Base-by-base conservation (phyloP, 2,113 vertebrate species). In the Cynoglossus semilaevis region DNA sequence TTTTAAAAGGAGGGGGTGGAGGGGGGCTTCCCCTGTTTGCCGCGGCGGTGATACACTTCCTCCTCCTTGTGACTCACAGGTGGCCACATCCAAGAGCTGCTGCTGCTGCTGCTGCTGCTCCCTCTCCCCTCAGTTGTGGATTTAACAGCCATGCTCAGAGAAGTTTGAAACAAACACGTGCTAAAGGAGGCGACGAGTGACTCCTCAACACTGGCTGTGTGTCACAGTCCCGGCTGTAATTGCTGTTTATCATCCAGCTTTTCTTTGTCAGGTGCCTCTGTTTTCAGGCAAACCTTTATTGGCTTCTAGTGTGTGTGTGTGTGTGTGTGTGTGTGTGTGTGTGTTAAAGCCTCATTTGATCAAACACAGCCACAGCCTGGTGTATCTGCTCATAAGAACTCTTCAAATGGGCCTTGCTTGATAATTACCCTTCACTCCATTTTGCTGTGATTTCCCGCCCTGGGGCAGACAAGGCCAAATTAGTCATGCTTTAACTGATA, bases 401-500 rank as follows among this genome's bases (percentile, higher is more conserved):
- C 58, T 67, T 59, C 60, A 54, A 55, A 76, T 51, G n/a, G 53
- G 52, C 50, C 46, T 36, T 61, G 11, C 35, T 12, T 29, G 29
- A 58, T 82, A 77, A 84, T 79, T 69, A 63, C 57, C 76, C 35
- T 80, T 79, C 75, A 53, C 69, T 72, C 4, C 5, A 36, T 48
- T 70, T 61, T 77, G 58, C 66, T 71, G 75, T 77, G 50, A 72
- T 79, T 77, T 79, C 69, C 70, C 76, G 53, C 72, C 80, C 76
- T 35, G 0, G 59, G 75, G 77, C 70, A 51, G 70, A 74, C 76
- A 67, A 38, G 63, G 13, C 52, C 52, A 70, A 82, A 86, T 78
- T 86, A 82, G 81, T 76, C 64, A 67, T 54, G 57, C 66, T 77
- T 70, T 73, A 79, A 72, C 77, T 68, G 61, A 66, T 69, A 72